A percentile compares a stretch with the other conserved stretches of the same genome.
phyloP scores from a whole-genome alignment of 2,888 invertebrate species.

The Baccha elongata region DNA sequence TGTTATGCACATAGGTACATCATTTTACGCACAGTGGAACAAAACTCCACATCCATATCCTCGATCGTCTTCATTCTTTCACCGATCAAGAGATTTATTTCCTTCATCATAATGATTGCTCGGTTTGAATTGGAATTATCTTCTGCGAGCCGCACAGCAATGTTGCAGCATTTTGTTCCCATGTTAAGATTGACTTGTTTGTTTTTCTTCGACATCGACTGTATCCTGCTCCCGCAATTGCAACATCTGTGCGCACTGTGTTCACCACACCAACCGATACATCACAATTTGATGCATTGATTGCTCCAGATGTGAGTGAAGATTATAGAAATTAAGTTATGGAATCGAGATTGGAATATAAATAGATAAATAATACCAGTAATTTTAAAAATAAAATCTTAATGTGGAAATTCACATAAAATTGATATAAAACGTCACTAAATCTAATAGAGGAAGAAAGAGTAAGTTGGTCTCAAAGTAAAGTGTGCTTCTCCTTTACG shows the following conservation, averaged over 20 bases:
- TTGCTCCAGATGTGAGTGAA: conserved; percentile 40
- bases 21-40: conserved; percentile 67
- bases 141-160: not conserved
- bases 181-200: conserved; percentile 71
- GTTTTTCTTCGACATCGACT: conserved; percentile 46
- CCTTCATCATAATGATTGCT: conserved; percentile 66
- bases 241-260: conserved; percentile 39
- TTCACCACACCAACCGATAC: conserved; percentile 39
- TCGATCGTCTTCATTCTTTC: conserved; percentile 29
- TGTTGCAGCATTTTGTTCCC: conserved; percentile 38
- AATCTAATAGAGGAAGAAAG: conserved; percentile 11
- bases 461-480: conserved; percentile 37
- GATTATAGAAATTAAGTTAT: not conserved
- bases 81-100: conserved; percentile 60
- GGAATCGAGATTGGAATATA: not conserved
- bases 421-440: conserved; percentile 42
- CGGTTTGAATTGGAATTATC: conserved; percentile 60
- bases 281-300: conserved; percentile 64
- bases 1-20: conserved; percentile 51
- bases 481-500: not conserved
- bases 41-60: conserved; percentile 46
- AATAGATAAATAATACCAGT: too few species aligned
- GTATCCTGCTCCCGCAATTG: conserved; percentile 13
- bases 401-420: not conserved
- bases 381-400: too few species aligned